Evolutionary conservation across 1,140 invertebrate species (phyloP), one percentile per base, ranked within the genome.

Genomic region (Bombus confusus): DNA sequence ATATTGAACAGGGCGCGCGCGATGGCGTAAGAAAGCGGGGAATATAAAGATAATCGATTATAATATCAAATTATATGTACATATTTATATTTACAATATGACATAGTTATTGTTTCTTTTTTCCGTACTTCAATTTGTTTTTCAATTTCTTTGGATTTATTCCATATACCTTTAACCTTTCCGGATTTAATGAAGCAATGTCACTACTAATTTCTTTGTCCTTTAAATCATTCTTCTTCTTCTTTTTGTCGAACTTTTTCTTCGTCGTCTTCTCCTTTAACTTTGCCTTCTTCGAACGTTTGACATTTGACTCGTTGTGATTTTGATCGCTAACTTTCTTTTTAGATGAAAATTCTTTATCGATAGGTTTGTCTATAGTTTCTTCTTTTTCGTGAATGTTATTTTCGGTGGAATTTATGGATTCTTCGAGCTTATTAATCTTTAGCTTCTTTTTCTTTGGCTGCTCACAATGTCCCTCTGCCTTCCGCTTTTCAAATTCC

Each of bases 111-210:
- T 89, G 87, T 68, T 92, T 80, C 77, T 93, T 92, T 52, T 94
- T 95, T n/a, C 95, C 93, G 88, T 96, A 96, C 91, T 96, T 97
- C 10, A 96, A 85, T 91, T 96, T 96, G 90, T 97, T 97, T 93
- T 97, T 97, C 83, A 97, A 98, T 92, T 98, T 99, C 88, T 98
- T 98, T 1, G 98, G 98, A 96, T 99, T 99, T 68, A 99, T 96
- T 84, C 98, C 98, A 95, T 98, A 99, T 0, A 98, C 98, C 92
- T 97, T 96, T 1, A 99, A 94, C 86, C 98, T 96, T 85, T 97
- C 97, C 94, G 98, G 97, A 73, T 97, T 96, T 43, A 98, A 91
- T 22, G 95, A 95, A 78, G 91, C 88, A 28, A 96, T 91, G 28
- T 94, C 57, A 22, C 12, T 91, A 86, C 95, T 92, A 13, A 59